Evolutionary conservation across 2,113 vertebrate species (phyloP).

Genomic region (Vireo altiloquus): DNA sequence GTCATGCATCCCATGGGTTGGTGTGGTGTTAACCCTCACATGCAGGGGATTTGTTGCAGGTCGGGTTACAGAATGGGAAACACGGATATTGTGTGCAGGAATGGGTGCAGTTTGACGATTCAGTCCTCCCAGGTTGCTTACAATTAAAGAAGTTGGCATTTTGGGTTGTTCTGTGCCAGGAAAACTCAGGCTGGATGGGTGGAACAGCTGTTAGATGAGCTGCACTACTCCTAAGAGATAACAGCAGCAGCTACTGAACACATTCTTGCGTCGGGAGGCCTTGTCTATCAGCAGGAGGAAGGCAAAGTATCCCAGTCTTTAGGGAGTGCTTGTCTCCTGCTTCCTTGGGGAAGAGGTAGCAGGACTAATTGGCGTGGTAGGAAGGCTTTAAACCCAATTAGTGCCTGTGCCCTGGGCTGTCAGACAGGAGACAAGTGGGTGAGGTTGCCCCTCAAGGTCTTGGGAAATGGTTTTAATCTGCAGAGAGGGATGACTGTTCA

Average conservation of each 20-base stretch:
- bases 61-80: neutral
- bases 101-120: accelerated
- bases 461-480: neutral
- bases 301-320: neutral
- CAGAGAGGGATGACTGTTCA: neutral
- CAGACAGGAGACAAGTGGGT: neutral
- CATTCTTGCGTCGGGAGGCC: accelerated
- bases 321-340: accelerated
- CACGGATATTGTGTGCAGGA: accelerated
- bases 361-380: accelerated
- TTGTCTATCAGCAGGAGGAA: neutral
- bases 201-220: neutral
- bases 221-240: accelerated
- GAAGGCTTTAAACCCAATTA: neutral
- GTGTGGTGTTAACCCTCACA: accelerated
- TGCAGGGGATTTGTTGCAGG: neutral
- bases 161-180: neutral
- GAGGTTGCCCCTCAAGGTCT: accelerated
- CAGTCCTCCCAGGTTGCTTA: neutral
- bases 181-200: neutral
- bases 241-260: neutral
- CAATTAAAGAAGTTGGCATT: accelerated
- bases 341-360: neutral
- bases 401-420: neutral
- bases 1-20: accelerated